A percentile compares a stretch with the other conserved stretches of the same genome.
Evolutionary conservation across 2,113 vertebrate genomes (phyloP).

Genomic region (Stegostoma tigrinum): DNA sequence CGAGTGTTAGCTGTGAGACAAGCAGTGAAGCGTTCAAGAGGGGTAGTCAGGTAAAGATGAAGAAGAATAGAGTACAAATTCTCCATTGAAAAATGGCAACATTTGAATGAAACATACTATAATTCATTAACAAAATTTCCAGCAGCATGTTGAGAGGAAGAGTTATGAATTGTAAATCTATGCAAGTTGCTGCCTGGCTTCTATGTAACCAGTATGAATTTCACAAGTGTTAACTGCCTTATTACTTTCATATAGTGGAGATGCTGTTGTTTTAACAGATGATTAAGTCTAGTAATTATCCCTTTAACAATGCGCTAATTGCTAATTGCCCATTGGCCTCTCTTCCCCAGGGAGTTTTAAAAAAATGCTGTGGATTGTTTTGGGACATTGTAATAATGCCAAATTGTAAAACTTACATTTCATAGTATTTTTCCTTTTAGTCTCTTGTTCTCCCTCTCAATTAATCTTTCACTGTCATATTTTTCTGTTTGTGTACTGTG

Average conservation of each 20-base stretch:
- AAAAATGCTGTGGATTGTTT: not conserved
- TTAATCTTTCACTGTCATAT: not conserved
- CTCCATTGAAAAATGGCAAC: not conserved
- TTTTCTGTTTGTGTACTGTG: not conserved
- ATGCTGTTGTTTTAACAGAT: not conserved
- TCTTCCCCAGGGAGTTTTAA: not conserved
- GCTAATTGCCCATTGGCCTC: not conserved
- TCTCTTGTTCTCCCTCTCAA: not conserved
- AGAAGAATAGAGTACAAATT: not conserved
- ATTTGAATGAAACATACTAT: not conserved
- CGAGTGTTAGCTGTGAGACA: too few relatives aligned
- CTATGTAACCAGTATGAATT: not conserved
- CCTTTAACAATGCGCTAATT: not conserved
- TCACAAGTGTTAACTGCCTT: not conserved
- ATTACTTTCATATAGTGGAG: not conserved
- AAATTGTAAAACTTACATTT: not conserved
- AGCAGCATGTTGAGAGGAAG: not conserved
- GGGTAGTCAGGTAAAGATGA: not conserved
- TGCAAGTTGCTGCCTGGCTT: not conserved
- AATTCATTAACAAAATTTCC: not conserved
- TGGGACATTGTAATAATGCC: not conserved
- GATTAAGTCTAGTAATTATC: not conserved
- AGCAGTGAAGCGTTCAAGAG: too few relatives aligned
- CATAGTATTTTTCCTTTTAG: not conserved
- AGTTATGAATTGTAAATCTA: not conserved